Evolutionary conservation across 2,888 invertebrate species (phyloP), one percentile per base, ranked within the genome.

Genomic region (Orthosia gothica): DNA sequence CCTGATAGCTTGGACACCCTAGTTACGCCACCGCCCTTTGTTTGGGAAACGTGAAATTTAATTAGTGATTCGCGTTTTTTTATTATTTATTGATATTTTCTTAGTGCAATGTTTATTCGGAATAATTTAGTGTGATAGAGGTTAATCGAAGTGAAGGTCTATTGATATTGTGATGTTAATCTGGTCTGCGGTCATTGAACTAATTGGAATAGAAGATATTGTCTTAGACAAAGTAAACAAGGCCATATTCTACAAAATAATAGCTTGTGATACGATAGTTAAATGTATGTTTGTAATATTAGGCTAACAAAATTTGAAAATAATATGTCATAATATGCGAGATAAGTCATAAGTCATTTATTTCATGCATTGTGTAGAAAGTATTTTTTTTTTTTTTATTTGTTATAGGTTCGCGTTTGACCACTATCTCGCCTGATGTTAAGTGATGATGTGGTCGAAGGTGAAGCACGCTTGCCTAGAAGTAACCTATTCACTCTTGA

Each of bases 1-100:
- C 76, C 85, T 69, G 88, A 88, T 88, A 87, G 73, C 69, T 69
- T 86, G 78, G 88, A 85, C 83, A 84, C 89, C 86, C 82, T 85
- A 71, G 70, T 86, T 87, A 76, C 85, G 75, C 74, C 81, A 86
- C 50, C 71, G 62, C 74, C 81, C 76, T 85, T 87, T 86, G 86
- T 87, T 83, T 49, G 54, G 49, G 15, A 58, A 66, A 74, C 70
- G 82, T 76, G 76, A 74, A 82, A 81, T 81, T 76, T 79, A 57
- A 84, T 81, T 81, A 65, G 81, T 71, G 66, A 75, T 77, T 74
- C 65, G 57, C 47, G 54, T 66, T 74, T 74, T 74, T 68, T 32
- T 65, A 54, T 64, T 40, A 57, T 63, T 26, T 67, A 58, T 67
- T 40, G 3, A 50, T 66, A 57, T 63, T 76, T 70, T 59, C 18